These are phyloP conservation scores for Caerostris darwini DNA, from an alignment of 1,140 invertebrate genomes.

Conservation along the genomic window DNA sequence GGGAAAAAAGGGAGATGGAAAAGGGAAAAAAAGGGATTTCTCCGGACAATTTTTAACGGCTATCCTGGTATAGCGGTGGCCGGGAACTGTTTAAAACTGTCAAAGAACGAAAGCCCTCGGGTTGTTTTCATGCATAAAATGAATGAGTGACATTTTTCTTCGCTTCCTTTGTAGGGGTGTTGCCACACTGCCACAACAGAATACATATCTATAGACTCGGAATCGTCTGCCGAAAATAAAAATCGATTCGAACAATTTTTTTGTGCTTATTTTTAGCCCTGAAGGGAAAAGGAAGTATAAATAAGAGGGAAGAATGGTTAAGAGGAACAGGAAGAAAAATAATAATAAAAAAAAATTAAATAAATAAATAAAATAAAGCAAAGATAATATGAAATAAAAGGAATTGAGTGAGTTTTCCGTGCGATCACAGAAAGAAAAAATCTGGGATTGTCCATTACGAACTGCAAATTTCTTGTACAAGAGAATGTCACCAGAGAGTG, in stretches of 20 bases:
- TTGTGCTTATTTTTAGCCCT: conserved; percentile 9
- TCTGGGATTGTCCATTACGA: conserved; percentile 63
- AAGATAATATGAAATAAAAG: conserved; percentile 8
- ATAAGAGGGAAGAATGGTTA: background rate
- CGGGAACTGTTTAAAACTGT: conserved; percentile 43
- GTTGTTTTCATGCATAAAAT: conserved; percentile 62
- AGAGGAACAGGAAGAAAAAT: background rate
- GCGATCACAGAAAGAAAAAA: background rate
- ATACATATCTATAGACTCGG: conserved; percentile 32
- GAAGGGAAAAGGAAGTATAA: background rate
- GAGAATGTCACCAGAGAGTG: conserved; percentile 14
- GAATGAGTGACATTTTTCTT: conserved; percentile 63
- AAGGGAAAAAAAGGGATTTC: no score
- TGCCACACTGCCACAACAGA: conserved; percentile 42
- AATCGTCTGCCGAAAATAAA: conserved; percentile 56
- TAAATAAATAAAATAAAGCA: background rate
- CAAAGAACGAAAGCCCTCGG: conserved; percentile 41
- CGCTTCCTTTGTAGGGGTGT: conserved; percentile 33
- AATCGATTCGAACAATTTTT: conserved; percentile 47
- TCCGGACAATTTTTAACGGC: conserved; percentile 56
- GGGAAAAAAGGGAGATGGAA: no score
- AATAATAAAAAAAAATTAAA: no score
- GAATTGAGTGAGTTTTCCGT: background rate
- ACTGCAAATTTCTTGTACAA: conserved; percentile 30
- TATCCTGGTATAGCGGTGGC: background rate